These are phyloP conservation scores for Parnassius orleans DNA, from an alignment of 2,888 invertebrate genomes.

Conservation along the genomic window DNA sequence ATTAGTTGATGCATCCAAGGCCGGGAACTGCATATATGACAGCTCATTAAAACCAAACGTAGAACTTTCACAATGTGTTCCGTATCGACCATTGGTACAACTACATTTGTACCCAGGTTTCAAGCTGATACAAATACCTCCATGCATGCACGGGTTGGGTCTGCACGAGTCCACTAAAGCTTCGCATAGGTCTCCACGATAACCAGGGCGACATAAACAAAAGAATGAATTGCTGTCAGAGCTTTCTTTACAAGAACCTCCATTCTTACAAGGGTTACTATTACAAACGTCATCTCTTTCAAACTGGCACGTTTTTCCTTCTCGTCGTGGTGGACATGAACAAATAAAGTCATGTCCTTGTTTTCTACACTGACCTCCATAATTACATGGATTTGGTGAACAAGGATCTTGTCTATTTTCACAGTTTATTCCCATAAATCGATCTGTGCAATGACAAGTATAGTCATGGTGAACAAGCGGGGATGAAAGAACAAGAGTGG, in stretches of 20 bases:
- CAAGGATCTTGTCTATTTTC: constrained; percentile 95
- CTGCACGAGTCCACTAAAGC: constrained; percentile 93
- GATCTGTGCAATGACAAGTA: constrained; percentile 90
- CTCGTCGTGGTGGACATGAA: constrained; percentile 87
- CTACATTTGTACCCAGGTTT: constrained; percentile 93
- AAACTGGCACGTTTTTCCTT: constrained; percentile 91
- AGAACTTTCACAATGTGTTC: constrained; percentile 93
- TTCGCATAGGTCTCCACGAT: constrained; percentile 95
- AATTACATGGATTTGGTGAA: constrained; percentile 92
- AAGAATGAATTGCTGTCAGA: constrained; percentile 94
- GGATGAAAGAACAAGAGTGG: constrained; percentile 90
- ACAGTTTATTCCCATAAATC: constrained; percentile 91
- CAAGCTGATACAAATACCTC: constrained; percentile 93
- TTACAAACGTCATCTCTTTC: constrained; percentile 93
- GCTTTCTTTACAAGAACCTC: constrained; percentile 94
- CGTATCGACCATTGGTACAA: constrained; percentile 93
- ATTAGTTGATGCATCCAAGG: constrained; percentile 93
- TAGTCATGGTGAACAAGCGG: constrained; percentile 90
- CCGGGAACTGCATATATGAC: constrained; percentile 93
- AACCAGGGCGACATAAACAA: constrained; percentile 95
- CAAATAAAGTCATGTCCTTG: constrained; percentile 93
- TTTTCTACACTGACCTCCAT: constrained; percentile 91
- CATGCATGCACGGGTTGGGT: constrained; percentile 95
- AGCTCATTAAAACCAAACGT: constrained; percentile 94
- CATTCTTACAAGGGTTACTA: constrained; percentile 93